Percentiles rank a stretch among this genome's conserved stretches.
These are phyloP conservation scores for Edolisoma coerulescens DNA, from an alignment of 2,113 vertebrate species.

Conservation along the genomic window DNA sequence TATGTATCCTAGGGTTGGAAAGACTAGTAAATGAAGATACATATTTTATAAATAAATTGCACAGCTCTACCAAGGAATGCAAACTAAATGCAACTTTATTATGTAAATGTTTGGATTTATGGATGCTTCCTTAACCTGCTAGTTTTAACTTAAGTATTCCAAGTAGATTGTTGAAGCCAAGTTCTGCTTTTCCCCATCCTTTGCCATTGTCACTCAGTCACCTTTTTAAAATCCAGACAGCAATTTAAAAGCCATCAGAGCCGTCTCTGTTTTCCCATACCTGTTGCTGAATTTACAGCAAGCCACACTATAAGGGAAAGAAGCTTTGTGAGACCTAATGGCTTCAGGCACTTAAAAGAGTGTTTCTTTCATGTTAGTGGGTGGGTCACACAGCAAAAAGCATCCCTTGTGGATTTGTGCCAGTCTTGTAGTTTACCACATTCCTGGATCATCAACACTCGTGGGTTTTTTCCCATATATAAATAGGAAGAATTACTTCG, in stretches of 20 bases:
- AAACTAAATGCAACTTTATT: not conserved
- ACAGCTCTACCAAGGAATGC: not conserved
- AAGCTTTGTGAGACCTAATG: not conserved
- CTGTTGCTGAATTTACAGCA: not conserved
- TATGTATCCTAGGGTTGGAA: not conserved
- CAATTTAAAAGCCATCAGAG: not conserved
- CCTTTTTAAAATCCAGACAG: not conserved
- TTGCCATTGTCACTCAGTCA: not conserved
- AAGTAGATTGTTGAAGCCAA: not conserved
- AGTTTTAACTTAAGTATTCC: not conserved
- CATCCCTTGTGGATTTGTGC: constrained; percentile 4
- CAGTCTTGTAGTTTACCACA: not conserved
- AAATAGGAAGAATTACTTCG: constrained; percentile 45
- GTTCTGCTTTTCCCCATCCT: not conserved
- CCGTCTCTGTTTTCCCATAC: not conserved
- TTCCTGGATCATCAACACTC: not conserved
- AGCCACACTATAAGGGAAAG: not conserved
- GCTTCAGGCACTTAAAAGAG: not conserved
- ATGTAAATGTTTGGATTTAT: constrained; percentile 14
- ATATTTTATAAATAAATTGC: constrained; percentile 29
- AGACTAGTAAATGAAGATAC: constrained; percentile 3
- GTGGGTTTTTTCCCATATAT: not conserved
- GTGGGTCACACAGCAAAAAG: not conserved
- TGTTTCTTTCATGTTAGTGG: not conserved
- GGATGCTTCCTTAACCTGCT: not conserved